Evolutionary conservation across 2,113 vertebrate species (phyloP).

Genomic region (Microcebus ravelobensis): DNA sequence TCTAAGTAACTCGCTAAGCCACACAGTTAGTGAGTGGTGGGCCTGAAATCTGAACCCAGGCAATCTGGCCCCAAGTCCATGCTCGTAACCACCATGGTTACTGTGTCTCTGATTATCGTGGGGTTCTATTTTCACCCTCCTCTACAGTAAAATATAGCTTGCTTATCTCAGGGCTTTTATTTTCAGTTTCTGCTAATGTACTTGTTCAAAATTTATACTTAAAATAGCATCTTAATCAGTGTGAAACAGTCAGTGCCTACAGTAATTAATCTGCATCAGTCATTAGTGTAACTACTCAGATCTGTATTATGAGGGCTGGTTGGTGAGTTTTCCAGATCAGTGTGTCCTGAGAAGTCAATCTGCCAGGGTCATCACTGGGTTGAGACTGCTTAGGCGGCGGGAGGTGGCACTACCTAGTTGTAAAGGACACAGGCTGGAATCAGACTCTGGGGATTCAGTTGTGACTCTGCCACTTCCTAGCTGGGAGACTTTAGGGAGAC

Average conservation of each 20-base stretch:
- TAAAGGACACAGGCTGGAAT: not conserved
- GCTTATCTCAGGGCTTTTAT: not conserved
- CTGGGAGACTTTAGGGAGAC: not conserved
- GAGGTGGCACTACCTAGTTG: not conserved
- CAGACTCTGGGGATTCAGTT: not conserved
- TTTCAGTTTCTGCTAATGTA: not conserved
- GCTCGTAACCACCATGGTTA: not conserved
- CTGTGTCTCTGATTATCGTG: not conserved
- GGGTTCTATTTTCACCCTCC: not conserved
- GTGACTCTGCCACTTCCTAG: not conserved
- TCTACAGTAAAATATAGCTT: not conserved
- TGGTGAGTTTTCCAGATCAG: not conserved
- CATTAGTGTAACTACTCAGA: not conserved
- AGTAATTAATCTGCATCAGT: not conserved
- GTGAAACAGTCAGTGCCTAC: not conserved
- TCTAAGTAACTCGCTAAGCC: not conserved
- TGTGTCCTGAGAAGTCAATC: no score
- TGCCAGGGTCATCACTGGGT: not conserved
- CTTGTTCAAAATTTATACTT: slow-evolving; percentile 14
- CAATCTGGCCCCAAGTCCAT: not conserved
- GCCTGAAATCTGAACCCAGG: not conserved
- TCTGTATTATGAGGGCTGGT: not conserved
- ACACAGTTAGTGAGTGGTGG: not conserved
- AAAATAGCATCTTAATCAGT: slow-evolving; percentile 8
- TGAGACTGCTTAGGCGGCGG: not conserved